phyloP scores from a whole-genome alignment of 2,888 invertebrate species.

The Mythimna pallens region DNA sequence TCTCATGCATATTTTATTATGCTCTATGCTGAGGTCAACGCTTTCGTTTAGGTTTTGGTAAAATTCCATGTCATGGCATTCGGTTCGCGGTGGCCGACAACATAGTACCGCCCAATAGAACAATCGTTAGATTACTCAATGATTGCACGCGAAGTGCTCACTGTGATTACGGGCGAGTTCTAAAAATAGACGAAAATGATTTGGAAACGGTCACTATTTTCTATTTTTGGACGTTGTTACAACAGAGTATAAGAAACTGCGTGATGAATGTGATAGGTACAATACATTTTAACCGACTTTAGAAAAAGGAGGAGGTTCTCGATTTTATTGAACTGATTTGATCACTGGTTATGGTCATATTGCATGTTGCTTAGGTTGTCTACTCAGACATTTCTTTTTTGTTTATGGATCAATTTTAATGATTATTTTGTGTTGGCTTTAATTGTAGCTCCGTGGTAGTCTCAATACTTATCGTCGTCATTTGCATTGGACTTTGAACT shows the following conservation, averaged over 20 bases:
- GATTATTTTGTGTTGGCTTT: too few relatives aligned
- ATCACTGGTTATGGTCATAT: too few relatives aligned
- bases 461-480: too few relatives aligned
- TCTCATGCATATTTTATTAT: not conserved
- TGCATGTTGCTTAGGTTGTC: too few relatives aligned
- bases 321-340: too few relatives aligned
- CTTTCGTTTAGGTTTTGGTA: not conserved
- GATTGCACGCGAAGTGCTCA: constrained; percentile 21
- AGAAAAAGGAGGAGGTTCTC: too few relatives aligned
- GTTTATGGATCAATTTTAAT: too few relatives aligned
- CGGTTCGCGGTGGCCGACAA: not conserved
- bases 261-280: not conserved
- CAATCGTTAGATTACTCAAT: constrained; percentile 29
- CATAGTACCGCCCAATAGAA: constrained; percentile 2
- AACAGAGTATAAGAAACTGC: not conserved
- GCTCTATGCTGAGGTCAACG: constrained; percentile 10
- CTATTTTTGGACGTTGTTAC: constrained; percentile 1
- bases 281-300: too few relatives aligned
- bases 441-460: too few relatives aligned
- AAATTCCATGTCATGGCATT: constrained; percentile 14
- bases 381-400: too few relatives aligned
- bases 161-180: not conserved
- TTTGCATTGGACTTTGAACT: too few relatives aligned
- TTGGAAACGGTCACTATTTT: constrained; percentile 9
- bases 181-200: constrained; percentile 27